These are phyloP conservation scores for Pseudanteris insignis DNA, from an alignment of 2,888 invertebrate species.

Conservation along the genomic window DNA sequence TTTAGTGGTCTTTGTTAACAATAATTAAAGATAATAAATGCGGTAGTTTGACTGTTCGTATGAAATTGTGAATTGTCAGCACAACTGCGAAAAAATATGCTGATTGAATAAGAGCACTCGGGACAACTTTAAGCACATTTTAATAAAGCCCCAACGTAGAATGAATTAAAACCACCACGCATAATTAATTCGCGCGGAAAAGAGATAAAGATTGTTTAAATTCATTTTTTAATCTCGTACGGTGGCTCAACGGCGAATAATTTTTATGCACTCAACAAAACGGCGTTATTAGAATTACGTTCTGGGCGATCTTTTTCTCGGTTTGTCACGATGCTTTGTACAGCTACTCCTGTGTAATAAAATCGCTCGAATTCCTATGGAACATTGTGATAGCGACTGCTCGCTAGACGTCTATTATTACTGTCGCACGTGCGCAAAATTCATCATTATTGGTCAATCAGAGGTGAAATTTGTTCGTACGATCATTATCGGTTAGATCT, in stretches of 20 bases:
- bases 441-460: constrained; percentile 29
- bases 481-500: constrained; percentile 10
- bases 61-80: too few species aligned
- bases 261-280: too few species aligned
- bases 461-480: constrained; percentile 20
- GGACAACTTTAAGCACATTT: constrained; percentile 11
- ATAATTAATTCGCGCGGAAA: constrained; percentile 10
- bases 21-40: too few species aligned
- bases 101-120: constrained; percentile 11
- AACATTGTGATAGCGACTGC: constrained; percentile 14
- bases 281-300: constrained; percentile 18
- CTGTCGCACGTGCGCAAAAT: constrained; percentile 27
- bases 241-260: too few species aligned
- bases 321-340: constrained; percentile 19
- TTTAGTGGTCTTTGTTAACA: too few species aligned
- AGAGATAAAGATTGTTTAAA: constrained; percentile 4
- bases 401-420: constrained; percentile 19
- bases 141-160: constrained; percentile 9
- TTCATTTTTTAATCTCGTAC: too few species aligned
- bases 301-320: constrained; percentile 1
- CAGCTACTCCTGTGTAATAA: constrained; percentile 12
- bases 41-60: too few species aligned
- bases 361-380: constrained; percentile 21
- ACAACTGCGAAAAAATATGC: constrained; percentile 14
- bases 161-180: constrained; percentile 9